phyloP scores from a whole-genome alignment of 2,797 vertebrate genomes.

The Cossypha caffra region DNA sequence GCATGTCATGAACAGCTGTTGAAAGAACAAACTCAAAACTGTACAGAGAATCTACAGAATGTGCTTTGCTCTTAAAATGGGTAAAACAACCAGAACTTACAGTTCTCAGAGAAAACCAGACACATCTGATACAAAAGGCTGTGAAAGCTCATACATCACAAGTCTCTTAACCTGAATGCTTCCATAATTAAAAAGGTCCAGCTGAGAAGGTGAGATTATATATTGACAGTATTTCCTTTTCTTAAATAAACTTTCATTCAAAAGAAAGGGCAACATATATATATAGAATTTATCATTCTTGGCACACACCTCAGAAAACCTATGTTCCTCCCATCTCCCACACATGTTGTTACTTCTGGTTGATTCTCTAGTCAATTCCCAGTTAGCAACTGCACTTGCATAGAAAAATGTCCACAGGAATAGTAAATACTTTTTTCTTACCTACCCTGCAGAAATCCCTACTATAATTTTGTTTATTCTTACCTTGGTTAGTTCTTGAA shows the following conservation, averaged over 20 bases:
- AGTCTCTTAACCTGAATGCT: neutral
- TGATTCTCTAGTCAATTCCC: neutral
- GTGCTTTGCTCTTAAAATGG: neutral
- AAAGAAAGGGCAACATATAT: neutral
- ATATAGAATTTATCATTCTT: neutral
- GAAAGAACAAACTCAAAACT: neutral
- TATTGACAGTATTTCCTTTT: neutral
- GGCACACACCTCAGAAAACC: neutral
- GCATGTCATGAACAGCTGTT: neutral
- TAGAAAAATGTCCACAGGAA: neutral
- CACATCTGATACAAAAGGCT: neutral
- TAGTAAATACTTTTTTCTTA: neutral
- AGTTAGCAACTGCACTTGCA: neutral
- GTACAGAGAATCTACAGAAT: neutral
- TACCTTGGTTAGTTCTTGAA: conserved; percentile 85
- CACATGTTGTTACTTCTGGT: neutral
- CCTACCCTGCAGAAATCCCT: neutral
- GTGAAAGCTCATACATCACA: neutral
- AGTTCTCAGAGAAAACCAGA: neutral
- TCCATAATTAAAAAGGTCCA: neutral
- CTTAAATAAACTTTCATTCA: neutral
- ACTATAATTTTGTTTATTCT: neutral
- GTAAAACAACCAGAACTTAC: neutral
- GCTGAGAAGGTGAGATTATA: neutral
- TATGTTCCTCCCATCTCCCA: neutral